Conservation (phyloP, 2,888 invertebrate species). For the Pasiphila rectangulata region DNA sequence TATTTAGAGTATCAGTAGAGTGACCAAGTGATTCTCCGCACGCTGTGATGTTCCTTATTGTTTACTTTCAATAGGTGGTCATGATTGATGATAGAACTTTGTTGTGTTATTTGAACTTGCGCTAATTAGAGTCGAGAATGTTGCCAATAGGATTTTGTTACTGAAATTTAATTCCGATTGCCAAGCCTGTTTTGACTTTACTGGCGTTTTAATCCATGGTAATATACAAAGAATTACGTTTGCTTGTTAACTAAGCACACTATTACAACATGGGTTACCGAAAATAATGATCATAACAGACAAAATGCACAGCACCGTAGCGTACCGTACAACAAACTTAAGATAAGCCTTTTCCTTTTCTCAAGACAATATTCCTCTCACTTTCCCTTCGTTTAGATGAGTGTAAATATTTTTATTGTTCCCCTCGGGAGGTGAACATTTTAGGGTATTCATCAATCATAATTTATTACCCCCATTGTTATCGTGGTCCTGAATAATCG, state of each 20-base stretch:
- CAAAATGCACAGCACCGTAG: no score
- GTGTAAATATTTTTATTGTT: conserved; percentile 61
- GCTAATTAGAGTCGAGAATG: conserved; percentile 15
- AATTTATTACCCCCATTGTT: conserved; percentile 76
- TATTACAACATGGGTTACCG: no score
- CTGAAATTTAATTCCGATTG: neutral
- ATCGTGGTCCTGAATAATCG: conserved; percentile 72
- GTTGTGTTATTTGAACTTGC: conserved; percentile 27
- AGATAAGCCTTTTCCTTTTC: no score
- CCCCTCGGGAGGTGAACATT: conserved; percentile 53
- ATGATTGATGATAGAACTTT: conserved; percentile 48
- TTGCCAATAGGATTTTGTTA: conserved; percentile 3
- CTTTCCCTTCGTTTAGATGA: conserved; percentile 8
- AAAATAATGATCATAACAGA: no score
- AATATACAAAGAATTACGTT: neutral
- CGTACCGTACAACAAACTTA: no score
- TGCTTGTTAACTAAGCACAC: no score
- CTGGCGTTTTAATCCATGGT: neutral
- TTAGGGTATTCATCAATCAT: conserved; percentile 72
- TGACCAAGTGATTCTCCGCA: neutral
- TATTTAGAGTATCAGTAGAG: neutral
- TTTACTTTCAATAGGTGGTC: conserved; percentile 58
- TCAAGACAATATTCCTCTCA: conserved; percentile 1
- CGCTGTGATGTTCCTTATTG: conserved; percentile 42
- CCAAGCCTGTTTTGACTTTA: no score